phyloP scores from a whole-genome alignment of 1,140 invertebrate species.

The Ruditapes philippinarum region DNA sequence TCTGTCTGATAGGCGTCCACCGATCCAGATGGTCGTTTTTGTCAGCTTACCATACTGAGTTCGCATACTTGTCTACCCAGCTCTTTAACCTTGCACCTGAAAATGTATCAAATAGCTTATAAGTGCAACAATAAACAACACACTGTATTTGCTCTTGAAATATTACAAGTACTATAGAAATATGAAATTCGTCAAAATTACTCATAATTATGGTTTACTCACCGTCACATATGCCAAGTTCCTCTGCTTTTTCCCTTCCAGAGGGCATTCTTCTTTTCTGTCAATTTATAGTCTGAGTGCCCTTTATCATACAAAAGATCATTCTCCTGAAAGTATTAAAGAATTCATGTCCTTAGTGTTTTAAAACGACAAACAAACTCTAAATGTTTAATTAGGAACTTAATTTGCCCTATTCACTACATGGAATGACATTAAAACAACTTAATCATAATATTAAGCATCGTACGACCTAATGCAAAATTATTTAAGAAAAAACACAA shows the following conservation, averaged over 20 bases:
- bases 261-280: slow-evolving; percentile 47
- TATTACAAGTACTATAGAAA: slow-evolving; percentile 5
- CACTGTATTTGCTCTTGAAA: background rate
- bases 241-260: slow-evolving; percentile 11
- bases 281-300: slow-evolving; percentile 34
- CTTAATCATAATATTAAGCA: too few relatives aligned
- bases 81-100: slow-evolving; percentile 51
- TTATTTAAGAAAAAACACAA: too few relatives aligned
- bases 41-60: slow-evolving; percentile 64
- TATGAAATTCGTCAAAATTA: slow-evolving; percentile 42
- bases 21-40: slow-evolving; percentile 62
- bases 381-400: too few relatives aligned
- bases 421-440: too few relatives aligned
- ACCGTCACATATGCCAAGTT: slow-evolving; percentile 34
- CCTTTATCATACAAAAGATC: background rate
- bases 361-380: too few relatives aligned
- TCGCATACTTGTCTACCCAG: slow-evolving; percentile 44
- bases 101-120: slow-evolving; percentile 19
- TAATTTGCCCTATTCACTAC: too few relatives aligned
- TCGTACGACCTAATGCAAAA: too few relatives aligned
- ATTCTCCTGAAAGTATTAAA: too few relatives aligned
- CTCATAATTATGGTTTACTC: slow-evolving; percentile 22
- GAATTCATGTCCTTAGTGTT: too few relatives aligned
- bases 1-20: slow-evolving; percentile 55
- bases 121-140: slow-evolving; percentile 19